These are phyloP conservation scores for Scaptomyza pallida DNA, from an alignment of 1,140 invertebrate genomes.

Conservation along the genomic window DNA sequence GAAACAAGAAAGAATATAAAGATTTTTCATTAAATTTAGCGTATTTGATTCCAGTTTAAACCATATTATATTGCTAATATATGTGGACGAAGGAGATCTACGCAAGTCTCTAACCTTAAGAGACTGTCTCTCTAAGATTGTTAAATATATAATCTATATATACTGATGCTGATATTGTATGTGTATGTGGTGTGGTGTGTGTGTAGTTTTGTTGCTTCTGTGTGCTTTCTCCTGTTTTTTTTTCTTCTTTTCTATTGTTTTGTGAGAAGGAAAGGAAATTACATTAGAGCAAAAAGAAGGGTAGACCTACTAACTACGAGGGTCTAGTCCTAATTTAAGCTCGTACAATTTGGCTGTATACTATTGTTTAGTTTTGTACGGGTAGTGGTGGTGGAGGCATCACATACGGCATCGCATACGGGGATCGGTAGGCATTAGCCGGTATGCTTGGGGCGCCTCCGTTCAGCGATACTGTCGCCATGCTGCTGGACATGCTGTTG, in stretches of 20 bases:
- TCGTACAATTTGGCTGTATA: slow-evolving; percentile 47
- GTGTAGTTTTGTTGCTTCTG: background rate
- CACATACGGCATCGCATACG: slow-evolving; percentile 72
- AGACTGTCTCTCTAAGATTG: slow-evolving; percentile 26
- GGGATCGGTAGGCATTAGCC: slow-evolving; percentile 46
- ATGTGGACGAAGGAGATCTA: slow-evolving; percentile 75
- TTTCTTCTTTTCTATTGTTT: slow-evolving; percentile 29
- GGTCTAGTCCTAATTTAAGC: slow-evolving; percentile 24
- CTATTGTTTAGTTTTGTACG: slow-evolving; percentile 79
- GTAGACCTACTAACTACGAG: slow-evolving; percentile 53
- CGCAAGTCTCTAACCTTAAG: slow-evolving; percentile 47
- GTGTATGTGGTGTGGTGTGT: slow-evolving; percentile 16
- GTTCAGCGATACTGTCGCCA: slow-evolving; percentile 70
- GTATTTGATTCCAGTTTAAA: slow-evolving; percentile 80
- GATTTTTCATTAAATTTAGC: slow-evolving; percentile 64
- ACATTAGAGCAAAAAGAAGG: slow-evolving; percentile 55
- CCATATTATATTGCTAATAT: slow-evolving; percentile 75
- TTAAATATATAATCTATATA: slow-evolving; percentile 2
- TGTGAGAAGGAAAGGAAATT: slow-evolving; percentile 57
- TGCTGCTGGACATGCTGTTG: slow-evolving; percentile 66
- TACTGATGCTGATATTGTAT: slow-evolving; percentile 36
- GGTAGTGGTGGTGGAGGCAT: slow-evolving; percentile 82
- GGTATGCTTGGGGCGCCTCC: slow-evolving; percentile 61
- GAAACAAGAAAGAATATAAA: slow-evolving; percentile 23
- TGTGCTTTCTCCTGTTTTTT: slow-evolving; percentile 30